A percentile compares a stretch with the other conserved stretches of the same genome.
Evolutionary conservation across 64 coral and sea anemone genomes (phyloP).

Genomic region (Orbicella faveolata): DNA sequence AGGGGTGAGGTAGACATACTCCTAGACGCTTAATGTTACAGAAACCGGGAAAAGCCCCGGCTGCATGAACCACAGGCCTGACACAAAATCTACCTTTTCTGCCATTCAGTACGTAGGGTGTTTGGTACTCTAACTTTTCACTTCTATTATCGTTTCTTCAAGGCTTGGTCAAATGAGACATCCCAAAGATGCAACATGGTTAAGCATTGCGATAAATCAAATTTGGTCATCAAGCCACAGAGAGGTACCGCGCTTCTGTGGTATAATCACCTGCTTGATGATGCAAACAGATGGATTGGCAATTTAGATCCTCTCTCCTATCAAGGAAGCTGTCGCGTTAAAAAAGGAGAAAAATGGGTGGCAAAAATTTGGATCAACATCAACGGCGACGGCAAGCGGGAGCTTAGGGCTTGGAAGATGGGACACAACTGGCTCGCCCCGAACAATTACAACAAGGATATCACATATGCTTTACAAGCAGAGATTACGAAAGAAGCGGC

Average conservation of each 20-base stretch:
- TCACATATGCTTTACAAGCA: conserved; percentile 51
- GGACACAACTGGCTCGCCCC: conserved; percentile 76
- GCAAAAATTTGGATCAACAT: conserved; percentile 92
- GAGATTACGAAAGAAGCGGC: conserved; percentile 14
- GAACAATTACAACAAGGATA: conserved; percentile 76
- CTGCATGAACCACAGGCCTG: no score
- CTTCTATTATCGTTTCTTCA: not conserved
- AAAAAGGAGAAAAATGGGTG: conserved; percentile 88
- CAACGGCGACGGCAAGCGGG: conserved; percentile 72
- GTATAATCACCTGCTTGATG: conserved; percentile 86
- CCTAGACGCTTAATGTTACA: no score
- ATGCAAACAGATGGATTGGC: conserved; percentile 62
- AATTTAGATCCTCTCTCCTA: conserved; percentile 75
- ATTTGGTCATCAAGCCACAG: conserved; percentile 73
- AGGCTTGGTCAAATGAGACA: conserved; percentile 83
- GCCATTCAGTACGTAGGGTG: not conserved
- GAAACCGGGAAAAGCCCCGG: no score
- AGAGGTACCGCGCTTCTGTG: conserved; percentile 91
- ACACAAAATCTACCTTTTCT: no score
- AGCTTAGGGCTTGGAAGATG: conserved; percentile 82
- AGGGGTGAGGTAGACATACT: no score
- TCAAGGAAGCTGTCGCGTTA: conserved; percentile 82
- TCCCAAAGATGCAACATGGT: conserved; percentile 79
- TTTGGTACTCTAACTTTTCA: not conserved
- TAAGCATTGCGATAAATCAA: conserved; percentile 72